Conservation (phyloP, 1,140 invertebrate genomes). For the Mizuhopecten yessoensis region DNA sequence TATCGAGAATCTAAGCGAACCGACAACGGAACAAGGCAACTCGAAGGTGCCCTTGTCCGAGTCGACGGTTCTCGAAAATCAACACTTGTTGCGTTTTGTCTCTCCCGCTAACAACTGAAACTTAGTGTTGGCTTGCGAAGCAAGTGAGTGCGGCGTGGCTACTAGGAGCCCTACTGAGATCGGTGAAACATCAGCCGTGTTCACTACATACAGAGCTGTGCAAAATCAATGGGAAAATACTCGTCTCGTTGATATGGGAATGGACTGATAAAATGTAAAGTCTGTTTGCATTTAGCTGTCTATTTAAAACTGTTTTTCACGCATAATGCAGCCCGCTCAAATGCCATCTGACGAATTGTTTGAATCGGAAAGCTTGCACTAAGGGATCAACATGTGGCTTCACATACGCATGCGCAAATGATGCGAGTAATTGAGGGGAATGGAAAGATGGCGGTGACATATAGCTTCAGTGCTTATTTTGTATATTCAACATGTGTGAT, state of each 20-base stretch:
- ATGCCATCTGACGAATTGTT: conserved; percentile 53
- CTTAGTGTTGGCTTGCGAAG: neutral
- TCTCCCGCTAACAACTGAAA: neutral
- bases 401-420: conserved; percentile 55
- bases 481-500: conserved; percentile 57
- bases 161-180: neutral
- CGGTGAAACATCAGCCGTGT: neutral
- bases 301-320: neutral
- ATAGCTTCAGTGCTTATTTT: conserved; percentile 35
- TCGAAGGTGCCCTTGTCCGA: neutral
- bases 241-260: neutral
- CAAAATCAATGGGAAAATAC: neutral
- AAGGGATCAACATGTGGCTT: conserved; percentile 56
- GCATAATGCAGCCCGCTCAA: neutral
- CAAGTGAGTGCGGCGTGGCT: neutral
- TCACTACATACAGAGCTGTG: too few species aligned
- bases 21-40: conserved; percentile 36
- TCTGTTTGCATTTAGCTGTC: conserved; percentile 27
- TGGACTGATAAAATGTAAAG: neutral
- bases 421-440: conserved; percentile 59
- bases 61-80: neutral
- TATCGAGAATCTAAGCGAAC: conserved; percentile 15
- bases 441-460: conserved; percentile 60
- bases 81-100: conserved; percentile 15
- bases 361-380: conserved; percentile 53